Base-by-base conservation (phyloP, 2,888 invertebrate genomes). In the Sinohyriopsis cumingii region DNA sequence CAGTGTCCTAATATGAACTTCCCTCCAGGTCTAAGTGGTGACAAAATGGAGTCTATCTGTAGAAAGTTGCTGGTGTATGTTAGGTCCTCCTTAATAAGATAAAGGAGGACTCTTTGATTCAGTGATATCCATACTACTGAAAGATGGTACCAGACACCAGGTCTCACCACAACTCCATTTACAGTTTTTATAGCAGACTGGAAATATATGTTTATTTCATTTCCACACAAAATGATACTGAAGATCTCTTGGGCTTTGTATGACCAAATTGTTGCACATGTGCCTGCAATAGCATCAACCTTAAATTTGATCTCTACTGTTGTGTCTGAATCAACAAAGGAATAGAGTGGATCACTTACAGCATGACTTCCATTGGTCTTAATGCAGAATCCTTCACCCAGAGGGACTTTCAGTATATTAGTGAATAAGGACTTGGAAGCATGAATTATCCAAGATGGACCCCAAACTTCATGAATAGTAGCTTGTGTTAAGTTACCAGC, bases 231-330 rank as follows among this genome's bases (percentile, higher is more conserved):
- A 15, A 79, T 63, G 0, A 78, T 25, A n/a, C 76, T 67, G 33
- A 80, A 65, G 7, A 28, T 54, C 19, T 59, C 54, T 15, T 62
- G 55, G 53, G 65, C 65, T 59, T 72, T 71, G 69, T 82, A 84
- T 7, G 82, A 82, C 81, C 76, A 81, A 15, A 81, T 45, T 4
- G 83, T 77, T 24, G 81, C 74, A 69, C 81, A 83, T 5, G 59
- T 63, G 22, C 62, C 57, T 3, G 25, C n/a, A 2, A 63, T 33
- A 19, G 33, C 55, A 45, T 72, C 68, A 22, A 78, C 54, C 59
- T 75, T 77, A 69, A 85, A 79, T n/a, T 79, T 79, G 4, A 84
- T 63, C 25, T 84, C 85, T 28, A 85, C 25, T 4, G 79, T 81
- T 28, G 80, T 64, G 22, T 81, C 80, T 56, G 72, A 62, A 59